Evolutionary conservation across 53 echinoderm and acorn worm species (phyloP), one percentile per base, ranked within the genome.

Genomic region (Luidia sarsii): DNA sequence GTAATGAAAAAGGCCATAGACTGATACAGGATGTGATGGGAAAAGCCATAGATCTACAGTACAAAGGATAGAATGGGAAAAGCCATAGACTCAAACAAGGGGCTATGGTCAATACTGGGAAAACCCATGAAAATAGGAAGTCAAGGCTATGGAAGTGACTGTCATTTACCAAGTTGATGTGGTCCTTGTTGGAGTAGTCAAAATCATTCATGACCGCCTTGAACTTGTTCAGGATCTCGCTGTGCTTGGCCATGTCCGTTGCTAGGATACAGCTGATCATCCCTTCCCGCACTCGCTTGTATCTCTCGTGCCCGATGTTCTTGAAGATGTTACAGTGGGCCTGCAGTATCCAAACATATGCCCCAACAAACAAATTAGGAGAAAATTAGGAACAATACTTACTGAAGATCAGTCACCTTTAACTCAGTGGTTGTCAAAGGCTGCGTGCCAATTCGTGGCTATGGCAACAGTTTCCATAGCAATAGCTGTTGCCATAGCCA

Each of bases 211-310:
- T 28, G 31, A 86, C 69, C 21, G 66, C 54, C 60, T 97, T 97
- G 85, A 97, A 97, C 4, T 85, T 79, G 65, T 91, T 97, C 81
- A 97, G 97, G 39, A 97, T 97, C 65, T 86, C 89, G 45, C 89
- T 97, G 84, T 97, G 97, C 48, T 93, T 93, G 75, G 97, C 93
- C 97, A 97, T 97, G 82, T 97, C 97, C 23, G 97, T 96, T 33
- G 97, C 97, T 67, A 96, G 89, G 74, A 96, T 96, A 52, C 93
- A 93, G 39, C 86, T 85, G 46, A 96, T 96, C 90, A 93, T 93
- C 33, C 93, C 87, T 57, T 96, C 97, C 24, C 97, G 73, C 9
- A 93, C 92, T 16, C 75, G 72, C 53, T 96, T 96, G 87, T 75
- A 96, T 48, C 83, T 80, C 36, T 93, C 93, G 16, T 91, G 80